Conservation (phyloP, 2,797 vertebrate genomes). For the Acipenser transmontanus region DNA sequence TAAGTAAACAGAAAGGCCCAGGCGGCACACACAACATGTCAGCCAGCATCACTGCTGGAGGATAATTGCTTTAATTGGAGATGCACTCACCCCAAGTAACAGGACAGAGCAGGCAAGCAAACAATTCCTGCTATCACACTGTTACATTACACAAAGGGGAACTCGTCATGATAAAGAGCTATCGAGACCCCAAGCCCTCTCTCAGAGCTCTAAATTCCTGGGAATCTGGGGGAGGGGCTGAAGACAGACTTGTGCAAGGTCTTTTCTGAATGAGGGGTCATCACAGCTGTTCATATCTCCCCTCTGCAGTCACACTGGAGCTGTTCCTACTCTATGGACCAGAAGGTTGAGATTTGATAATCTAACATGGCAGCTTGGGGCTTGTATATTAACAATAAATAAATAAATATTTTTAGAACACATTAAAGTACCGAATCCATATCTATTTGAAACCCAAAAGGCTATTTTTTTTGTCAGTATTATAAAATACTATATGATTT, state of each 20-base stretch:
- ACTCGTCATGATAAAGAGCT: too few relatives aligned
- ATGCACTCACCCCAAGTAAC: background rate
- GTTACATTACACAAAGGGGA: background rate
- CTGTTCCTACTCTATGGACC: too few relatives aligned
- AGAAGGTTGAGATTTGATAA: too few relatives aligned
- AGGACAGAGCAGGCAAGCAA: background rate
- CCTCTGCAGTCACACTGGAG: background rate
- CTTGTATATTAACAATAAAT: too few relatives aligned
- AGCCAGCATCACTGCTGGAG: background rate
- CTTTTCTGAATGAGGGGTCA: background rate
- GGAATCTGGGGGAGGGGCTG: background rate
- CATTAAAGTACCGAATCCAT: too few relatives aligned
- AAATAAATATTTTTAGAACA: too few relatives aligned
- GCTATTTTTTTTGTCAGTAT: too few relatives aligned
- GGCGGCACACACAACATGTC: background rate
- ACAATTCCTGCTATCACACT: background rate
- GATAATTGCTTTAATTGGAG: conserved; percentile 3
- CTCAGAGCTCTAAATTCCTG: background rate
- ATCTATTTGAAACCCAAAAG: too few relatives aligned
- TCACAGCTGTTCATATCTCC: background rate
- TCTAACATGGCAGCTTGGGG: too few relatives aligned
- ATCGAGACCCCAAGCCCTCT: too few relatives aligned
- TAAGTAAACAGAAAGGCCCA: background rate
- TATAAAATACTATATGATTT: too few relatives aligned
- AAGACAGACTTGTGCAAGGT: background rate